phyloP scores from a whole-genome alignment of 1,140 invertebrate genomes.

The Anadara kagoshimensis region DNA sequence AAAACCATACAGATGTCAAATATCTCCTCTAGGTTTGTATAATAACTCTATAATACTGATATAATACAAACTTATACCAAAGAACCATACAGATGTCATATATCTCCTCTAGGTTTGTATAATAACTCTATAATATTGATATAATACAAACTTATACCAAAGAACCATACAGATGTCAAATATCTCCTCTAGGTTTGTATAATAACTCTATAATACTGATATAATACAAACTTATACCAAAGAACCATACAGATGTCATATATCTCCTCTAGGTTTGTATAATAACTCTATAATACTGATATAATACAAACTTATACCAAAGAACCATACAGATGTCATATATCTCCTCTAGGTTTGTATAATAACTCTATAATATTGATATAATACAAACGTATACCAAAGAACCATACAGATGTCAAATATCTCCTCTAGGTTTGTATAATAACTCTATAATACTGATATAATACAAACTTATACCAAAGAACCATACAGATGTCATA shows the following conservation, averaged over 20 bases:
- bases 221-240: conserved; percentile 2
- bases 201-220: neutral
- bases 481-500: neutral
- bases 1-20: neutral
- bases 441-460: neutral
- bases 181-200: too few species aligned
- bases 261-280: too few species aligned
- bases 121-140: neutral
- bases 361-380: neutral
- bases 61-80: conserved; percentile 2
- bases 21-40: too few species aligned
- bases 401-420: neutral
- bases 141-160: conserved; percentile 2
- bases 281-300: neutral
- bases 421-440: too few species aligned
- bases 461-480: conserved; percentile 2
- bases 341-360: too few species aligned
- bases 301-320: conserved; percentile 2
- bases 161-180: neutral
- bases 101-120: too few species aligned
- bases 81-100: neutral
- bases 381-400: conserved; percentile 1
- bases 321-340: neutral
- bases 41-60: neutral
- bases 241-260: neutral